phyloP scores from a whole-genome alignment of 30 jellyfish, hydroid and myxozoan species.

The Aurelia sp. region DNA sequence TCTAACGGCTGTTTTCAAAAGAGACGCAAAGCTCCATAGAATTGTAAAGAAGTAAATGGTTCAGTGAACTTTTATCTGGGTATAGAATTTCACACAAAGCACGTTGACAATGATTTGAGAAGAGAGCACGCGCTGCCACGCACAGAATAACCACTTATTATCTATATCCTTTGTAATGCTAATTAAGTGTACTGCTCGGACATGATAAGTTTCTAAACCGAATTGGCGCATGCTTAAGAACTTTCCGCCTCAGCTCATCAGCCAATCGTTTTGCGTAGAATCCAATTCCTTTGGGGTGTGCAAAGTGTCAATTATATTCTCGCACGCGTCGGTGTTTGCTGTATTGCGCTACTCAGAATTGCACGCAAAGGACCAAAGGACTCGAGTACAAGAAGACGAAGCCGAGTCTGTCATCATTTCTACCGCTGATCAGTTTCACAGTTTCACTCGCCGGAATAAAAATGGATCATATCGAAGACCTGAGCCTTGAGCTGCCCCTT shows the following conservation, averaged over 20 bases:
- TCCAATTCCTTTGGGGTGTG: constrained; percentile 70
- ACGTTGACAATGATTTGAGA: constrained; percentile 15
- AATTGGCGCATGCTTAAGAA: constrained; percentile 76
- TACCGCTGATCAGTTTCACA: constrained; percentile 66
- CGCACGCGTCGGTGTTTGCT: constrained; percentile 88
- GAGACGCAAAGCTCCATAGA: constrained; percentile 61
- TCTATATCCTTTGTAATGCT: constrained; percentile 45
- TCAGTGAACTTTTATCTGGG: constrained; percentile 48
- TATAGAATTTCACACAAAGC: constrained; percentile 71
- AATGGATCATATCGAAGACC: constrained; percentile 65
- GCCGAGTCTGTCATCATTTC: not conserved
- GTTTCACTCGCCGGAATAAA: not conserved
- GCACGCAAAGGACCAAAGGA: constrained; percentile 68
- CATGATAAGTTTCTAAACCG: constrained; percentile 49
- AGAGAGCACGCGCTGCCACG: constrained; percentile 79
- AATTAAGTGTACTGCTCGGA: constrained; percentile 50
- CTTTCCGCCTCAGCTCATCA: constrained; percentile 61
- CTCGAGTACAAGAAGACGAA: constrained; percentile 7
- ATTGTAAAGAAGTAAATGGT: constrained; percentile 37
- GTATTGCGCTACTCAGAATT: constrained; percentile 63
- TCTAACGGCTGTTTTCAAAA: constrained; percentile 66
- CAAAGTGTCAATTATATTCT: constrained; percentile 63
- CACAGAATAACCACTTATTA: constrained; percentile 59
- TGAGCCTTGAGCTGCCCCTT: constrained; percentile 64
- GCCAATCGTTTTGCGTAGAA: constrained; percentile 49